Evolutionary conservation across 2,113 vertebrate species (phyloP), one percentile per base, ranked within the genome.

Genomic region (Hippopotamus amphibius): DNA sequence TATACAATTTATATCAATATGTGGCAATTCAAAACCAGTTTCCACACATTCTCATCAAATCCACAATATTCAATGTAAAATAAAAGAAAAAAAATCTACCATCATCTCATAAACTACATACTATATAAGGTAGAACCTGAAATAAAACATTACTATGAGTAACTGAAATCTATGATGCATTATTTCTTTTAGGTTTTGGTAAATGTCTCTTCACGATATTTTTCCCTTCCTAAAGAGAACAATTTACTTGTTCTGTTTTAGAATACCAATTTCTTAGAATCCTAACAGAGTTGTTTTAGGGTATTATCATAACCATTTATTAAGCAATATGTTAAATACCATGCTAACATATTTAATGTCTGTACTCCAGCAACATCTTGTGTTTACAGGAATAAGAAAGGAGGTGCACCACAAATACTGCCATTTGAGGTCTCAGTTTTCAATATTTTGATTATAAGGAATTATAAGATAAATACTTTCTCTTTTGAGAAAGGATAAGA

Each of bases 211-310:
- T 72, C 15, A 81, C 41, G 69, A 37, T 69, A 77, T 94, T 71
- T 66, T 74, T 28, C 16, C 30, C 22, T 88, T 91, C 24, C 8
- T 92, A 96, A 95, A 92, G 16, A 91, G 16, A 92, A 68, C 19
- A 93, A 90, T 80, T 93, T 16, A 89, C 16, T 55, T 55, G 55
- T 7, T 92, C 33, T 97, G 12, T 48, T 97, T 97, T 57, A 91
- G 55, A 81, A 95, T 89, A 85, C 11, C 30, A 95, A 88, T 93
- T 97, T 90, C 71, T 96, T 53, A 82, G 28, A 93, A 94, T 63
- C 43, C 21, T 46, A 93, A 84, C 46, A 80, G 71, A 93, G 66
- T 91, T 96, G n/a, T 88, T 88, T 86, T 53, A 93, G 4, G 37
- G 33, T 74, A 93, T 93, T 94, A 93, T 79, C 50, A 93, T 33